These are phyloP conservation scores for Drosophila pruinosa DNA, from an alignment of 1,140 invertebrate genomes.

Conservation along the genomic window DNA sequence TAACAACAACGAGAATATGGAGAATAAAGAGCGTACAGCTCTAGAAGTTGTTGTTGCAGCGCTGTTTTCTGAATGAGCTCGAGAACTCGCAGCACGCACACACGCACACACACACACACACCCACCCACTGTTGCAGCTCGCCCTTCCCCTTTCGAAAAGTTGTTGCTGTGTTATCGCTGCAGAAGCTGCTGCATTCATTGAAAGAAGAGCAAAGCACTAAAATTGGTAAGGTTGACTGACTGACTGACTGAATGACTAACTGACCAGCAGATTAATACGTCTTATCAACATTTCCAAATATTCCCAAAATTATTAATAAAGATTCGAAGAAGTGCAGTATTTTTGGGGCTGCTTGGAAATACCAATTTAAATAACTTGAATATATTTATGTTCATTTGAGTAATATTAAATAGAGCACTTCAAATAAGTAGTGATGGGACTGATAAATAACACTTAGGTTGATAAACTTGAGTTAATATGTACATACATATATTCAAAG, in stretches of 20 bases:
- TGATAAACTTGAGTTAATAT: too few species aligned
- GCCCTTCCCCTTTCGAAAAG: neutral
- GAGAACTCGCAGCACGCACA: conserved; percentile 3
- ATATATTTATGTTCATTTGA: too few species aligned
- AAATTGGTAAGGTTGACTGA: conserved; percentile 14
- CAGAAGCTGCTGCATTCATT: conserved; percentile 22
- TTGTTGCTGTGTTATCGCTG: conserved; percentile 9
- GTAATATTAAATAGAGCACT: neutral
- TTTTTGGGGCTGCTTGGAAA: too few species aligned
- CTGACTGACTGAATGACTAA: neutral
- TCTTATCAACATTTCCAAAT: neutral
- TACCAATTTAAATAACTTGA: neutral
- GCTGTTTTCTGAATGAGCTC: conserved; percentile 43
- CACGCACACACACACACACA: neutral
- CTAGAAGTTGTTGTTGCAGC: neutral
- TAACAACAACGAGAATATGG: conserved; percentile 6
- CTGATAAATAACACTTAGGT: too few species aligned
- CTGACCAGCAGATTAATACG: neutral
- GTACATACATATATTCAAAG: too few species aligned
- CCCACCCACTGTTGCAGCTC: neutral
- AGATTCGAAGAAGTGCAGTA: neutral
- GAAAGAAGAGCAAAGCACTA: neutral
- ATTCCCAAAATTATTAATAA: neutral
- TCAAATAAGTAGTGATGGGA: too few species aligned
- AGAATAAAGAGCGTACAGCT: neutral